Percentiles rank a stretch among this genome's conserved stretches.
Conservation (phyloP, 2,113 vertebrate genomes). For the Tragelaphus strepsiceros region DNA sequence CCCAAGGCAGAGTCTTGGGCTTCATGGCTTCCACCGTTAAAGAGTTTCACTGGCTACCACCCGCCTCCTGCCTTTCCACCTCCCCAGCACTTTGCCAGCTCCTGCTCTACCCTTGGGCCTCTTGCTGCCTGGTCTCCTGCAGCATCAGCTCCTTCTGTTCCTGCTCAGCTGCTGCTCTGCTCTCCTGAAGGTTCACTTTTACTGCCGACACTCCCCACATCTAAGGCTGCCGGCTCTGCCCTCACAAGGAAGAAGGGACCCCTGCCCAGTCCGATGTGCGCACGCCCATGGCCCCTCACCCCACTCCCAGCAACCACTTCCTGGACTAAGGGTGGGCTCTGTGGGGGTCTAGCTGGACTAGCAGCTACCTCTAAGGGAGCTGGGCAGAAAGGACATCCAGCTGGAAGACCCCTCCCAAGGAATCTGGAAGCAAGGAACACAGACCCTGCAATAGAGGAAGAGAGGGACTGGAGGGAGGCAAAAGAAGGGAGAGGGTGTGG, state of each 20-base stretch:
- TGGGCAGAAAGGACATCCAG: not conserved
- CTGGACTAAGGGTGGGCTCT: not conserved
- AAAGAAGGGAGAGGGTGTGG: not conserved
- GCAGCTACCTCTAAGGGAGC: not conserved
- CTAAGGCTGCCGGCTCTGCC: not conserved
- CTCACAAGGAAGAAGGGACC: not conserved
- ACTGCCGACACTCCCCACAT: not conserved
- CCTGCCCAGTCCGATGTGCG: accelerated
- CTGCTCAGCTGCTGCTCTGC: not conserved
- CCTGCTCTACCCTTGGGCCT: not conserved
- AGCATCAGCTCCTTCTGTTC: not conserved
- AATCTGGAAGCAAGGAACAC: not conserved
- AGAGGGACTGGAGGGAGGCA: accelerated
- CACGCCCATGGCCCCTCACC: not conserved
- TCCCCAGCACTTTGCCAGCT: no score
- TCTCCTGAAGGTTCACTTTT: not conserved
- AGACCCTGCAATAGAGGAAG: no score
- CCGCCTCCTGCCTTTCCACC: not conserved
- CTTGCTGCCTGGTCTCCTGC: not conserved
- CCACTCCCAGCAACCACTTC: accelerated
- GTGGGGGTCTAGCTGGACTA: not conserved
- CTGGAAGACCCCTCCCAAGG: not conserved
- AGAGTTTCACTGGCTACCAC: no score
- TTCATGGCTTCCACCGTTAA: not conserved
- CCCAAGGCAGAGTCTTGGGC: not conserved